A percentile compares a stretch with the other conserved stretches of the same genome.
Conservation (phyloP, 2,888 invertebrate species). For the Plebejus argus region DNA sequence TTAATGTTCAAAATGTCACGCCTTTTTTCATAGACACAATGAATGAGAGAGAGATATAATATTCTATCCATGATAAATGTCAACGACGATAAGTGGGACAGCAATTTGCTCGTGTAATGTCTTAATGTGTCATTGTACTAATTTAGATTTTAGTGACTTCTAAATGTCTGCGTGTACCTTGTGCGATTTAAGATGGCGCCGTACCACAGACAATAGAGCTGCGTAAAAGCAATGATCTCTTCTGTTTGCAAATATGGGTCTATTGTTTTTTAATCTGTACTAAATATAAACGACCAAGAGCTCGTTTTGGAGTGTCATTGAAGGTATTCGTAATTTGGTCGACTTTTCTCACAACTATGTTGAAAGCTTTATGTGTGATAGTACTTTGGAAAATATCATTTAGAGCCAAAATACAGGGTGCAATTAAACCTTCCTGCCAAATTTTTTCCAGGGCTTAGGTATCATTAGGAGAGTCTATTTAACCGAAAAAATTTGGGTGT, state of each 20-base stretch:
- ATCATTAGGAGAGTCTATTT: too few relatives aligned
- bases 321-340: neutral
- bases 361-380: constrained; percentile 20
- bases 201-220: neutral
- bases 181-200: neutral
- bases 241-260: neutral
- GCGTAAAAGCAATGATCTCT: neutral
- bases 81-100: too few relatives aligned
- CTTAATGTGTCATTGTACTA: neutral
- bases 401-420: neutral
- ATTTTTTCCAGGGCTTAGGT: too few relatives aligned
- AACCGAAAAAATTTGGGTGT: too few relatives aligned
- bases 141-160: neutral
- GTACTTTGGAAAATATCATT: constrained; percentile 4
- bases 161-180: neutral
- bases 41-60: neutral
- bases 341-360: neutral
- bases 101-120: neutral
- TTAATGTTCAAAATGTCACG: neutral
- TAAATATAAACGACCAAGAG: neutral
- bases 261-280: neutral
- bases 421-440: too few relatives aligned
- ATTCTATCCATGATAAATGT: too few relatives aligned
- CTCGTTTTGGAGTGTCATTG: neutral
- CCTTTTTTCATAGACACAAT: neutral